Base-by-base conservation (phyloP, 2,888 invertebrate species). In the Cephus nigrinus region DNA sequence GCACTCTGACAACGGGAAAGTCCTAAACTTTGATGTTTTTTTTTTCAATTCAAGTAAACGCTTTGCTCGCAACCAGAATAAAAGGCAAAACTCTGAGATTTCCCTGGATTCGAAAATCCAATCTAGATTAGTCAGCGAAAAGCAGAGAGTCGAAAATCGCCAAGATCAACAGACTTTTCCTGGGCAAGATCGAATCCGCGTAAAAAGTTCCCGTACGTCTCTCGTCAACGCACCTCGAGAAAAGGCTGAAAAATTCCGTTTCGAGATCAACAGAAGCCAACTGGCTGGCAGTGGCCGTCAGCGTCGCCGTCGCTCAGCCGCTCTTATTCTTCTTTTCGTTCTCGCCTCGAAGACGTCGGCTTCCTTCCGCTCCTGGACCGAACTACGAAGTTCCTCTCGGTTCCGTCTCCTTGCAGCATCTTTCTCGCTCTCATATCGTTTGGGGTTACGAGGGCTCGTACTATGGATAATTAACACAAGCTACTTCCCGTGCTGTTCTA, bases 381-480 rank as follows among this genome's bases (percentile, higher is more conserved):
- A 80, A 80, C 79, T 79, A 79, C 77, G 78, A 82, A 78, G 77
- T 77, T 80, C 76, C 79, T 80, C 71, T 71, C 75, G 55, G 74
- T 81, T 75, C 75, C 69, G 73, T 36, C 73, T 78, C 80, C 78
- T 74, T 69, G 77, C 74, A 69, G 71, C 75, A 31, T 71, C 23
- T 36, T 73, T 34, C 76, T 69, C 69, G 31, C 55, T 32, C 69
- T 3, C 30, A 74, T 76, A 73, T 40, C 73, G 35, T 36, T 31
- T 15, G 35, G n/a, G 78, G 71, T 78, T 78, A 78, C 75, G 78
- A 81, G 68, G 77, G 76, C 76, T 81, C 76, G 76, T 76, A 74
- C 82, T 82, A 83, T 81, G 83, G 86, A 87, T 88, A 88, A 88
- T 88, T 88, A 88, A 88, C 87, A 86, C 84, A 81, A 85, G 85